Conservation (phyloP, 2,888 invertebrate genomes). For the Oscheius myriophilus region DNA sequence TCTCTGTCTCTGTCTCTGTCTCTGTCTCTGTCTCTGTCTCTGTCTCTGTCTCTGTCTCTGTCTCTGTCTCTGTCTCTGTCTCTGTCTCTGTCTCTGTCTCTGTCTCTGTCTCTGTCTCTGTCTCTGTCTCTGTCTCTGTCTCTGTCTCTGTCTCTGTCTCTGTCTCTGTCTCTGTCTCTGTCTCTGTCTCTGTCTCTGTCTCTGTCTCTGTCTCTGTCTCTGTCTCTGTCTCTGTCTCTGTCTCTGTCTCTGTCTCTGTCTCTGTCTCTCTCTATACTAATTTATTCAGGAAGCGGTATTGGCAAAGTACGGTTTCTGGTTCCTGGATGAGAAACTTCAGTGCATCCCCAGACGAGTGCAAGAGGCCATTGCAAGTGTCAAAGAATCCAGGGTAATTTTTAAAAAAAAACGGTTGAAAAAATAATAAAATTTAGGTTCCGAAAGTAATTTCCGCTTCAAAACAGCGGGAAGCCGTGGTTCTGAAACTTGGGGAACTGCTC, state of each 20-base stretch:
- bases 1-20: not conserved
- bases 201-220: not conserved
- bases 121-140: not conserved
- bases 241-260: too few relatives aligned
- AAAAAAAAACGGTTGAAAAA: too few relatives aligned
- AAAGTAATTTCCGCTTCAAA: slow-evolving; percentile 53
- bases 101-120: too few relatives aligned
- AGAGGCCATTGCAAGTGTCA: slow-evolving; percentile 38
- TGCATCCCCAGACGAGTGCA: slow-evolving; percentile 44
- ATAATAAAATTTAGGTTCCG: slow-evolving; percentile 33
- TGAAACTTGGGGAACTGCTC: slow-evolving; percentile 53
- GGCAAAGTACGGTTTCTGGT: slow-evolving; percentile 57
- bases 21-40: not conserved
- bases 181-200: not conserved
- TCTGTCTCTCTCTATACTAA: not conserved
- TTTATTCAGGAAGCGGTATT: slow-evolving; percentile 33
- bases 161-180: too few relatives aligned
- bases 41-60: too few relatives aligned
- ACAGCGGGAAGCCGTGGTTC: slow-evolving; percentile 43
- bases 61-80: not conserved
- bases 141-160: not conserved
- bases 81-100: not conserved
- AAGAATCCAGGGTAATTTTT: slow-evolving; percentile 32
- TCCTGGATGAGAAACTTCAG: slow-evolving; percentile 40
- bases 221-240: too few relatives aligned